These are phyloP conservation scores for Sylvia atricapilla DNA, from an alignment of 2,113 vertebrate species.

Conservation along the genomic window DNA sequence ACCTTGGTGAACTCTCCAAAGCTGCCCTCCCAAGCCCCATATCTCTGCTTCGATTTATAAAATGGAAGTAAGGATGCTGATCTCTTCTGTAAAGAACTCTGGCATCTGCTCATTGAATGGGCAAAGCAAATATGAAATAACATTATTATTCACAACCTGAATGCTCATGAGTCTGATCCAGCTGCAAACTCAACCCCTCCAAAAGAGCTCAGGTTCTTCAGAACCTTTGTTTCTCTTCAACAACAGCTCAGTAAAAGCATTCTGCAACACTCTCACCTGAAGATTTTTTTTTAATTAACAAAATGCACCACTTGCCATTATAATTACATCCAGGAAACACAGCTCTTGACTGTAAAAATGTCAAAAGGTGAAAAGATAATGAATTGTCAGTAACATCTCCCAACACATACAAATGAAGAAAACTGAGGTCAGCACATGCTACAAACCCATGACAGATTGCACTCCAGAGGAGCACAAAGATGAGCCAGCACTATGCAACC, in stretches of 20 bases:
- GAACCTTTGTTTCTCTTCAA: background rate
- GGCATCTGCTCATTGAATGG: background rate
- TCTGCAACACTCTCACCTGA: background rate
- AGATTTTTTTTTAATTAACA: background rate
- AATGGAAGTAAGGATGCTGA: background rate
- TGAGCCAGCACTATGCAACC: slow-evolving; percentile 52
- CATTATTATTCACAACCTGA: background rate
- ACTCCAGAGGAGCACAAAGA: slow-evolving; percentile 14
- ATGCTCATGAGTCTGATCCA: background rate
- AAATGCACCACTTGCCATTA: background rate
- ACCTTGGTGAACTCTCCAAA: background rate
- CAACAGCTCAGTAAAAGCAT: background rate
- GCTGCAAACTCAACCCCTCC: background rate
- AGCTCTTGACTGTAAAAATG: background rate
- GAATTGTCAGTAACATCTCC: background rate
- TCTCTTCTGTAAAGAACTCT: background rate
- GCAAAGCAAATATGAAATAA: background rate
- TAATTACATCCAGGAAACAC: background rate
- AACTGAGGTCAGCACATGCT: slow-evolving; percentile 15
- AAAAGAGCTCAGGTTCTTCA: background rate
- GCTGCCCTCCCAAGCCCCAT: background rate
- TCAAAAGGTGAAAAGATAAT: slow-evolving; percentile 11
- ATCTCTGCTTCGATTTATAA: background rate
- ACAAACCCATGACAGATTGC: slow-evolving; percentile 34
- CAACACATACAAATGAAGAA: background rate